These are phyloP conservation scores for Zaprionus taronus DNA, from an alignment of 1,140 invertebrate genomes.

Conservation along the genomic window DNA sequence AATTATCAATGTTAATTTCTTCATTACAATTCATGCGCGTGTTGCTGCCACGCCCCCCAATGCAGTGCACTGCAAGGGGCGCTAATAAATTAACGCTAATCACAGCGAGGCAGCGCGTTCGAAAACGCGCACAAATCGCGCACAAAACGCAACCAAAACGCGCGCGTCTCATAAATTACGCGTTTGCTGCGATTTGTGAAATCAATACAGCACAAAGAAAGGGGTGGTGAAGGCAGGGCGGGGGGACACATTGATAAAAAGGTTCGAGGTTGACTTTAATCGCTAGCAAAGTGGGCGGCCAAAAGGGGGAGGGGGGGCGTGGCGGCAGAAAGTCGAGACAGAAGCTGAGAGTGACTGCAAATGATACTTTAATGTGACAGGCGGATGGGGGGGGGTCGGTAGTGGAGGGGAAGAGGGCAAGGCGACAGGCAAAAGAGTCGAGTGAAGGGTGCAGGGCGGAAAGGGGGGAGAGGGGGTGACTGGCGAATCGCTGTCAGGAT, in stretches of 20 bases:
- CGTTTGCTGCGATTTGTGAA: slow-evolving; percentile 57
- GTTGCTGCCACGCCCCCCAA: slow-evolving; percentile 24
- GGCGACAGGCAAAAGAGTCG: neutral
- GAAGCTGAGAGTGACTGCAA: slow-evolving; percentile 73
- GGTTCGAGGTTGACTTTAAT: slow-evolving; percentile 66
- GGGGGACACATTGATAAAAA: neutral
- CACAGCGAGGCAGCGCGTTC: slow-evolving; percentile 28
- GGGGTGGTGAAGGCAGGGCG: neutral
- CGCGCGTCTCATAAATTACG: slow-evolving; percentile 60
- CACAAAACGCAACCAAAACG: slow-evolving; percentile 48
- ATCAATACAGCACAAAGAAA: slow-evolving; percentile 53
- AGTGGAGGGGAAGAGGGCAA: neutral
- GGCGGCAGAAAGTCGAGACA: slow-evolving; percentile 29
- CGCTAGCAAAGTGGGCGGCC: slow-evolving; percentile 21
- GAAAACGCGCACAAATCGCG: slow-evolving; percentile 45
- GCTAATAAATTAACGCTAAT: slow-evolving; percentile 55
- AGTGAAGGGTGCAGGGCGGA: neutral
- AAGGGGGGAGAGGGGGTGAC: neutral
- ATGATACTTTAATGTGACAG: slow-evolving; percentile 82
- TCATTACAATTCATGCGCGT: slow-evolving; percentile 69
- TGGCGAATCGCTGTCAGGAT: slow-evolving; percentile 60
- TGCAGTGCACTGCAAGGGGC: slow-evolving; percentile 8
- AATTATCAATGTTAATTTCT: slow-evolving; percentile 82
- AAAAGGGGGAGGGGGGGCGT: slow-evolving; percentile 14
- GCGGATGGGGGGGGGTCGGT: slow-evolving; percentile 12